A percentile compares a stretch with the other conserved stretches of the same genome.
These are phyloP conservation scores for Syngnathus scovelli DNA, from an alignment of 2,113 vertebrate genomes.

Conservation along the genomic window DNA sequence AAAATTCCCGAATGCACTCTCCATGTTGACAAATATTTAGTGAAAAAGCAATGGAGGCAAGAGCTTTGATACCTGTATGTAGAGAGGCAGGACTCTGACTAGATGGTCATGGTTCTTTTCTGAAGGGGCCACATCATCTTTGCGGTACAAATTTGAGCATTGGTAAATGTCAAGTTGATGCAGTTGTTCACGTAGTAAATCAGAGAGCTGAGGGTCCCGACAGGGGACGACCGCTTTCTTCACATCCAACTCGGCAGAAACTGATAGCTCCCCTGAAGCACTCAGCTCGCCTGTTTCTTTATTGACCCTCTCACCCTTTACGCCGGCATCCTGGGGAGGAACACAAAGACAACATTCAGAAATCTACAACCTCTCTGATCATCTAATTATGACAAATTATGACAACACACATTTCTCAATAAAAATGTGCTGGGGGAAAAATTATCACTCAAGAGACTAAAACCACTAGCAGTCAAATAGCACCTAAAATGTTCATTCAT, in stretches of 20 bases:
- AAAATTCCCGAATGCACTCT: background rate
- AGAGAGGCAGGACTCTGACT: slow-evolving; percentile 52
- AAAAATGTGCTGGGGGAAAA: slow-evolving; percentile 3
- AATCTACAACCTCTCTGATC: background rate
- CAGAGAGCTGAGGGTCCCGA: slow-evolving; percentile 23
- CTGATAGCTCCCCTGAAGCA: slow-evolving; percentile 61
- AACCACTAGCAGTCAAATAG: slow-evolving; percentile 23
- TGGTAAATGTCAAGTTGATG: slow-evolving; percentile 39
- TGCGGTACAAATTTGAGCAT: slow-evolving; percentile 8
- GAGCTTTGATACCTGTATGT: slow-evolving; percentile 62
- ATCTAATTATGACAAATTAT: slow-evolving; percentile 2
- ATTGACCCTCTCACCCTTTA: slow-evolving; percentile 62
- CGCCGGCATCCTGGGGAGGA: slow-evolving; percentile 25
- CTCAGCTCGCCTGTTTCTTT: slow-evolving; percentile 69
- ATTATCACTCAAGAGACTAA: slow-evolving; percentile 2
- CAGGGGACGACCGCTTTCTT: slow-evolving; percentile 27
- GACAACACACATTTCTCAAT: slow-evolving; percentile 5
- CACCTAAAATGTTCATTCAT: background rate
- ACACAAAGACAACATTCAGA: background rate
- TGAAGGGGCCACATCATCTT: slow-evolving; percentile 7
- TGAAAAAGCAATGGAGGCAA: background rate
- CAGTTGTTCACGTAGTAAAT: slow-evolving; percentile 56
- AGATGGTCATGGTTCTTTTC: slow-evolving; percentile 46
- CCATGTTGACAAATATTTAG: background rate
- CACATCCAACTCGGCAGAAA: slow-evolving; percentile 43